Evolutionary conservation across 2,888 invertebrate species (phyloP), one percentile per base, ranked within the genome.

Genomic region (Cenopis cana): DNA sequence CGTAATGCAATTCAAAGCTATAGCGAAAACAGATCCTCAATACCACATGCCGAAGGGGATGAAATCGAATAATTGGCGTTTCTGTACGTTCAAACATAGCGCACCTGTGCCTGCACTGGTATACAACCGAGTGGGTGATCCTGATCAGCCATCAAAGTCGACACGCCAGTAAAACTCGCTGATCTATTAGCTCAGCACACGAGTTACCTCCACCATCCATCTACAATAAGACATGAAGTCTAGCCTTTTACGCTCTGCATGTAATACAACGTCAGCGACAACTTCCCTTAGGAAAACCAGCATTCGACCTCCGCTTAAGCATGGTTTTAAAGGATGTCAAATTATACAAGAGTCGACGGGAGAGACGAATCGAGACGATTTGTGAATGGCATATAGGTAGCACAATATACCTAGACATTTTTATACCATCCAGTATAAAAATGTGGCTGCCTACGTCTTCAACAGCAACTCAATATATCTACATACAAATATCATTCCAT

Each of bases 141-240:
- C 62, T n/a, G 50, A 56, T 50, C 69, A 69, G 50, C 62, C 38
- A 50, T 69, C 69, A 69, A 69, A 64, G 69, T 64, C 64, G 69
- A 57, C 49, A 46, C 62, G 62, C 36, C 69, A 56, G 69, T 64
- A 69, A 69, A 65, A 69, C 56, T 69, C 55, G 49, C 24, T 69
- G 69, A 69, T 62, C 62, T 56, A 69, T 62, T 6, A 57, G 69
- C 64, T 38, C 38, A 56, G 11, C 46, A 36, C 24, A 17, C 46
- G 50, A 17, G 50, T 54, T 54, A 33, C 60, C 68, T 60, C 60
- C 52, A n/a, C 60, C 68, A 68, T 68, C 54, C 46, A 54, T 62
- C 62, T 55, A 49, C 56, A 69, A 20, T 10, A 24, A 18, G 49
- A 38, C 55, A 46, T 38, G 64, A 68, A 54, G 65, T 24, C 54